Percentiles rank a stretch among this genome's conserved stretches.
Conservation (phyloP, 2,113 vertebrate species). For the Climacteris rufus region DNA sequence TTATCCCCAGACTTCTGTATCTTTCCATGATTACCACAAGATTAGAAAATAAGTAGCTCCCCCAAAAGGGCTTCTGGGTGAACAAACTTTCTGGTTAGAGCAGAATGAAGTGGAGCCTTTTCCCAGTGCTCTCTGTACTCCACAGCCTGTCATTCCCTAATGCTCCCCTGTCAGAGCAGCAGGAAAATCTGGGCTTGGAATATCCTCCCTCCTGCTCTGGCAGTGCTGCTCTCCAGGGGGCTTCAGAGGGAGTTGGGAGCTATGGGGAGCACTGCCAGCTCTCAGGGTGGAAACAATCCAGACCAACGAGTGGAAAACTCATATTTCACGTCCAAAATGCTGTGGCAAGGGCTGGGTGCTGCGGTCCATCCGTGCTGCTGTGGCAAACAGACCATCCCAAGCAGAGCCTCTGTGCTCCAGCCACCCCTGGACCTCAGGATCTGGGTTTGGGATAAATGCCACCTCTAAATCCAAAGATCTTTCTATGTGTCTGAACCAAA, state of each 20-base stretch:
- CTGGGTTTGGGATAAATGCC: neutral
- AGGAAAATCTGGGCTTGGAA: neutral
- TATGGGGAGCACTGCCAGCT: neutral
- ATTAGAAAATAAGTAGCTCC: conserved; percentile 65
- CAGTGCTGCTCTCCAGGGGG: accelerated
- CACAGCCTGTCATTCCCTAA: neutral
- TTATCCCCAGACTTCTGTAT: neutral
- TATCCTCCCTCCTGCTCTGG: neutral
- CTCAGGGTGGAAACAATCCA: neutral
- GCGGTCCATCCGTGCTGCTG: neutral
- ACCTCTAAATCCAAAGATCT: neutral
- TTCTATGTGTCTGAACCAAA: neutral
- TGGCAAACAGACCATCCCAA: neutral
- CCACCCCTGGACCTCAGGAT: neutral
- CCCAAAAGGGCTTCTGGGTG: conserved; percentile 48
- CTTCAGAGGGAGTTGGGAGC: neutral
- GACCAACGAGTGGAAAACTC: neutral
- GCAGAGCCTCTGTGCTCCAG: neutral
- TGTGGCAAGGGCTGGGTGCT: neutral
- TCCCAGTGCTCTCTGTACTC: accelerated
- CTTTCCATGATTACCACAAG: neutral
- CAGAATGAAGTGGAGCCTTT: neutral
- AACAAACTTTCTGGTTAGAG: conserved; percentile 21
- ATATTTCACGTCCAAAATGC: neutral
- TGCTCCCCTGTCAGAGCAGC: neutral